Base-by-base conservation (phyloP, 1,140 invertebrate genomes). In the Phymorhynchus buccinoides region DNA sequence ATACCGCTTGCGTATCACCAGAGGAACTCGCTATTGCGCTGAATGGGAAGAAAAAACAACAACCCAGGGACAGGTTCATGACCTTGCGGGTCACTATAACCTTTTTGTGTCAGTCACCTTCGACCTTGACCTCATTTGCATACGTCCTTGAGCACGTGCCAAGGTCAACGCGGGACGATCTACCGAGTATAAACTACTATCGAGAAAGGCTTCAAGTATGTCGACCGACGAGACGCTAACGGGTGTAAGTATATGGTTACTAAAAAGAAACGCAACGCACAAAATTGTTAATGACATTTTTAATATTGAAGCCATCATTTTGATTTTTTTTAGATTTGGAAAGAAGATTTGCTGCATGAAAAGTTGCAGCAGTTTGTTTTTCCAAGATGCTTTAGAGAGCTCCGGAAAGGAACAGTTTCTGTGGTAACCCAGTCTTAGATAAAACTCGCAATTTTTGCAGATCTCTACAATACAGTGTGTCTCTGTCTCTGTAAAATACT, bases 21-120 rank as follows among this genome's bases (percentile, higher is more conserved):
- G n/a, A n/a, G n/a, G n/a, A n/a, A n/a, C n/a, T n/a, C n/a, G n/a
- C n/a, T n/a, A n/a, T n/a, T n/a, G n/a, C n/a, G n/a, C n/a, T n/a
- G n/a, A n/a, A n/a, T n/a, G n/a, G n/a, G n/a, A n/a, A n/a, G n/a
- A n/a, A n/a, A n/a, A n/a, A n/a, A n/a, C n/a, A n/a, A n/a, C n/a
- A n/a, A n/a, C n/a, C n/a, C n/a, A 52, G 94, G 18, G 96, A 96
- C 90, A 94, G 94, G 79, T 96, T 96, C 90, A 95, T 94, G 87
- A 94, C 96, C 66, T 93, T 96, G 9, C 95, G 96, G 88, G 94
- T 94, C 80, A 82, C n/a, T n/a, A n/a, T n/a, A n/a, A n/a, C n/a
- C n/a, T n/a, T n/a, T n/a, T n/a, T n/a, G n/a, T n/a, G n/a, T n/a
- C n/a, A n/a, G n/a, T n/a, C n/a, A n/a, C n/a, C n/a, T n/a, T n/a